Evolutionary conservation across 2,113 vertebrate species (phyloP), one percentile per base, ranked within the genome.

Genomic region (Oncorhynchus nerka): DNA sequence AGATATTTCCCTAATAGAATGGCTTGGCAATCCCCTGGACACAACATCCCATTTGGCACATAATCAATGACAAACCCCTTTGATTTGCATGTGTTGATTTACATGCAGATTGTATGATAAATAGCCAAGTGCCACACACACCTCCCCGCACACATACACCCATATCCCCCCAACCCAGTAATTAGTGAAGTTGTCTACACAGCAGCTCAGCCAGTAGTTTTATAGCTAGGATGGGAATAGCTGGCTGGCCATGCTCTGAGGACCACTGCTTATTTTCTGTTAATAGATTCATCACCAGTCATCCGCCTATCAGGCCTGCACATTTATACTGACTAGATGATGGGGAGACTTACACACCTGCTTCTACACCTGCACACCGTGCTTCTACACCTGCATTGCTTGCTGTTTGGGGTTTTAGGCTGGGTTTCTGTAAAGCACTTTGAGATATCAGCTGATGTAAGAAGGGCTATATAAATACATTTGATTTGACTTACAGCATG

Each of bases 221-320:
- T 76, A 61, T 68, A 26, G 71, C 22, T 39, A 39, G 67, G 34
- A 32, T 19, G 30, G 11, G 68, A 59, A 22, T 48, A 51, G 61
- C 32, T 26, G 28, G 68, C 4, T 57, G 61, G 45, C 39, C 55
- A 20, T 20, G 3, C 67, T 80, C 71, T 72, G 65, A 68, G 39
- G 55, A 24, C 49, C 34, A 16, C 55, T 26, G 57, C 65, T 24
- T 64, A 45, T 11, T 45, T 45, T 69, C 59, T 1, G 62, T 70
- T 73, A 70, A 81, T 76, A 77, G 75, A 81, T 69, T 81, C 64
- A 70, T 81, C 70, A 65, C 75, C 15, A 1, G 62, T 59, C 34
- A 62, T 68, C 26, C 22, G 70, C 39, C 39, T 39, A 39, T 45
- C 26, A 48, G 66, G 34, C n/a, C n/a, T 32, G 62, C 39, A 69